These are phyloP conservation scores for Acanthopleura granulata DNA, from an alignment of 2,888 invertebrate genomes.

Conservation along the genomic window DNA sequence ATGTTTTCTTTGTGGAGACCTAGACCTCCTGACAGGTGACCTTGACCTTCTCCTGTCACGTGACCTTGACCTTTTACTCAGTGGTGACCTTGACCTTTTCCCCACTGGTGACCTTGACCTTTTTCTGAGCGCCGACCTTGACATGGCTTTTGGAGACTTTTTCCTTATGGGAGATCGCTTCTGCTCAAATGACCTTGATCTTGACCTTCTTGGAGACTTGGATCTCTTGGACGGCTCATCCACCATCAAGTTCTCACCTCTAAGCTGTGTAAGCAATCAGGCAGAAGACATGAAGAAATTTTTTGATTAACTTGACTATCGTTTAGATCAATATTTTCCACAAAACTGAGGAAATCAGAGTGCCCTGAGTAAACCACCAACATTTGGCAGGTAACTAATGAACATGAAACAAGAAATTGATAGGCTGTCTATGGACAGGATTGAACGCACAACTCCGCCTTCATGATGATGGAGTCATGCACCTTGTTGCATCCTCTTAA, in stretches of 20 bases:
- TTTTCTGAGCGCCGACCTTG: slow-evolving; percentile 23
- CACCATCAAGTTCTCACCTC: not conserved
- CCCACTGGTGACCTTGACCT: slow-evolving; percentile 4
- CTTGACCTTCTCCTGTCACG: slow-evolving; percentile 1
- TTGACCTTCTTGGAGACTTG: slow-evolving; percentile 30
- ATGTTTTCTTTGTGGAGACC: slow-evolving; percentile 12
- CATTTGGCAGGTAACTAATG: too few relatives aligned
- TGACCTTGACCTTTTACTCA: slow-evolving; percentile 2
- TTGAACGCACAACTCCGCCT: too few relatives aligned
- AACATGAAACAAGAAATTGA: too few relatives aligned
- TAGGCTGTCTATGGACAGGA: too few relatives aligned
- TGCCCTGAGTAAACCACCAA: too few relatives aligned
- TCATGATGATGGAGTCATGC: too few relatives aligned
- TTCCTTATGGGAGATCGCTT: not conserved
- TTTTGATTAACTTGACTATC: too few relatives aligned
- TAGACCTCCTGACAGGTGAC: slow-evolving; percentile 17
- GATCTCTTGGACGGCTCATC: slow-evolving; percentile 11
- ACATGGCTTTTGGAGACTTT: slow-evolving; percentile 9
- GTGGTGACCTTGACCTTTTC: slow-evolving; percentile 22
- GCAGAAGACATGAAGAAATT: not conserved
- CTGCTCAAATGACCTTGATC: not conserved
- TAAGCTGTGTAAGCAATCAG: not conserved
- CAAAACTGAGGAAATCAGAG: too few relatives aligned
- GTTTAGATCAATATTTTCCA: too few relatives aligned
- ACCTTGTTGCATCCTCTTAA: too few relatives aligned